phyloP scores from a whole-genome alignment of 2,888 invertebrate species.

The Seladonia tumulorum region DNA sequence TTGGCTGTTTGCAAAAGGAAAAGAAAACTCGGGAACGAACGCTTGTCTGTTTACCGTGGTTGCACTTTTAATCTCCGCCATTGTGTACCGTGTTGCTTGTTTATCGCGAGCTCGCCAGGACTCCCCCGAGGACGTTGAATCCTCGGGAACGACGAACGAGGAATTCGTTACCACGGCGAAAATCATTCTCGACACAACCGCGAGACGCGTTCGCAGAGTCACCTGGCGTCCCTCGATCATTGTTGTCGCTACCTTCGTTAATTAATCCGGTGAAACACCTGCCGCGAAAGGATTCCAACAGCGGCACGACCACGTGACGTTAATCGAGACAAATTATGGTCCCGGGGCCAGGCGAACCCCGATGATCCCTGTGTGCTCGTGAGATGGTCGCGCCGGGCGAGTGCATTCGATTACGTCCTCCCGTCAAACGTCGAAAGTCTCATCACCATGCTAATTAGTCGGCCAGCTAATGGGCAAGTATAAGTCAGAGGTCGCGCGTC shows the following conservation, averaged over 20 bases:
- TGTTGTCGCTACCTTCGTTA: not conserved
- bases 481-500: constrained; percentile 79
- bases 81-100: constrained; percentile 29
- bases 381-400: constrained; percentile 52
- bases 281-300: not conserved
- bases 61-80: constrained; percentile 52
- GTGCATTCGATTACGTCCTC: constrained; percentile 74
- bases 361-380: not conserved
- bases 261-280: not conserved
- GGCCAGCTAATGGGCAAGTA: constrained; percentile 76
- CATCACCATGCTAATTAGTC: constrained; percentile 79
- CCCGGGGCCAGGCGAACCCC: not conserved
- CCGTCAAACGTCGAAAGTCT: constrained; percentile 79
- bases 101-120: constrained; percentile 33
- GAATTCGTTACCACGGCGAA: constrained; percentile 20
- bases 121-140: constrained; percentile 15
- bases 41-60: constrained; percentile 35
- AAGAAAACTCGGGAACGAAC: not conserved
- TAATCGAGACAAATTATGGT: constrained; percentile 54
- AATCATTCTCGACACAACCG: constrained; percentile 30
- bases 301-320: constrained; percentile 52
- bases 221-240: not conserved
- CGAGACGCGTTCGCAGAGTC: not conserved
- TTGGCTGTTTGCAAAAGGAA: not conserved
- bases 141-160: constrained; percentile 7